Conservation (phyloP, 2,797 vertebrate genomes). For the Halcyon chelicuti region DNA sequence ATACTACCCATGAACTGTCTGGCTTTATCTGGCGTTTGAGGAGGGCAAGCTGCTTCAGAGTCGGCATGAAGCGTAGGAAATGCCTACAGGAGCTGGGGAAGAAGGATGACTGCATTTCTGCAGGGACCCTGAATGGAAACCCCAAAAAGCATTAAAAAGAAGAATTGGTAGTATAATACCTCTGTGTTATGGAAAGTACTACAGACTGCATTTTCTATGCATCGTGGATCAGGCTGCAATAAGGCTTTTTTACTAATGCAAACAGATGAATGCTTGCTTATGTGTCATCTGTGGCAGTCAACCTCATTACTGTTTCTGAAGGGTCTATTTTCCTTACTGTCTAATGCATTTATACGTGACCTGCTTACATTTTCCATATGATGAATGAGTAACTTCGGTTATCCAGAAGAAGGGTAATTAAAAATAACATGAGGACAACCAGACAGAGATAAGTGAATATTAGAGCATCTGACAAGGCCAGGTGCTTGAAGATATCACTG, state of each 20-base stretch:
- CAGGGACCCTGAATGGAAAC: background rate
- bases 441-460: slow-evolving; percentile 7
- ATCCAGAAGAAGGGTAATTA: background rate
- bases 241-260: background rate
- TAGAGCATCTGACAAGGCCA: background rate
- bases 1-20: background rate
- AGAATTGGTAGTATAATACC: background rate
- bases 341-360: background rate
- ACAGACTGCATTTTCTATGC: background rate
- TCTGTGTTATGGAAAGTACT: background rate
- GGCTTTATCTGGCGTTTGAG: background rate
- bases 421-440: background rate
- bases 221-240: background rate
- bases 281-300: background rate
- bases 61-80: background rate
- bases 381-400: background rate
- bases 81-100: background rate
- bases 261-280: background rate
- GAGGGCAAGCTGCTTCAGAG: background rate
- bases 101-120: background rate
- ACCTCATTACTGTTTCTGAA: background rate
- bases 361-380: background rate
- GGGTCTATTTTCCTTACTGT: background rate
- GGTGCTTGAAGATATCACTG: background rate
- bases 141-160: background rate